Percentiles rank a stretch among this genome's conserved stretches.
Conservation (phyloP, 2,797 vertebrate genomes). For the Coendou prehensilis region DNA sequence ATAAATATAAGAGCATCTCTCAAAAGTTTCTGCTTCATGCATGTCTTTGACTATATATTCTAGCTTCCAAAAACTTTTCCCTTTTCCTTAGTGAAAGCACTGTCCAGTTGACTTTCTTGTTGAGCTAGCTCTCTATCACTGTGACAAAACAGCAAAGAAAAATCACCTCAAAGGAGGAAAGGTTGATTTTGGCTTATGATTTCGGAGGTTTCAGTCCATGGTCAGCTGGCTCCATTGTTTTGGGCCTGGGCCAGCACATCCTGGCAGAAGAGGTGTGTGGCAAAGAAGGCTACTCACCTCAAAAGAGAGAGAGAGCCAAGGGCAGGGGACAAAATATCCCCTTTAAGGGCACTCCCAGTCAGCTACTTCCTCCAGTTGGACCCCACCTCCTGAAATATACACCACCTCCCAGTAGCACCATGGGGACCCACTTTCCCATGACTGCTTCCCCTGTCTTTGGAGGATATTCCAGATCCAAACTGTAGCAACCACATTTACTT, state of each 20-base stretch:
- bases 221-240: not conserved
- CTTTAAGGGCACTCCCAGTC: not conserved
- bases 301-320: not conserved
- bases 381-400: not conserved
- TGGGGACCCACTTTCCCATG: not conserved
- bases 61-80: not conserved
- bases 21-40: not conserved
- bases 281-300: not conserved
- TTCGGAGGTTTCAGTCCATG: not conserved
- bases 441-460: not conserved
- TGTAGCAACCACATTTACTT: not conserved
- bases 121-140: not conserved
- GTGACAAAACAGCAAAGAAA: not conserved
- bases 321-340: not conserved
- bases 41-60: not conserved
- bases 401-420: not conserved
- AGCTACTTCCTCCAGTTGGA: not conserved
- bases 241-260: not conserved
- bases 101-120: not conserved
- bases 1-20: not conserved
- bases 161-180: not conserved
- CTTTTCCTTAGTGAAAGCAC: slow-evolving; percentile 30
- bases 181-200: not conserved
- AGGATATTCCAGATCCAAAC: not conserved
- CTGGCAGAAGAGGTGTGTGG: not conserved